Evolutionary conservation across 2,113 vertebrate species (phyloP), one percentile per base, ranked within the genome.

Genomic region (Pelmatolapia mariae): DNA sequence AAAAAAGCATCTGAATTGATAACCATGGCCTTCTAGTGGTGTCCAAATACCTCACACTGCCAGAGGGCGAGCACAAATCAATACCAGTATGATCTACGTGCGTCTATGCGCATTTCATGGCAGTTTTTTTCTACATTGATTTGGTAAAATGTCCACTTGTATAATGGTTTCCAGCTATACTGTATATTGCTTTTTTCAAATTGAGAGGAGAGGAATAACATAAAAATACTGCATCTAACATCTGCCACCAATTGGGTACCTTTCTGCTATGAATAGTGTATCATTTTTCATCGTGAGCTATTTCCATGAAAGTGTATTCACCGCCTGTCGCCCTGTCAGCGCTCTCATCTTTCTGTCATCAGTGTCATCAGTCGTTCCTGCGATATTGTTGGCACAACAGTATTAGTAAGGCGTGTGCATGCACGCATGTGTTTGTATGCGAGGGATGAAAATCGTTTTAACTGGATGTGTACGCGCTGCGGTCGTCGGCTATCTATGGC

Each of bases 351-450:
- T 50, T 57, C 88, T 88, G 85, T 92, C 91, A 22, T 84, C 87
- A 33, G 47, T 57, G 81, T 50, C 80, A 85, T 89, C 89, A 29
- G 84, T 82, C 10, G 87, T 86, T 83, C 79, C 89, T 89, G 80
- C 33, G 66, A 86, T 86, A 84, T 8, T 89, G 66, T 83, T 85
- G 66, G 68, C 38, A 43, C 47, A 82, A 84, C 57, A 87, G 38
- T 78, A 19, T 54, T 19, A 63, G 43, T 16, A 36, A 47, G 61
- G 45, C 4, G 8, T 68, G 31, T 33, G 26, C 29, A 15, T 84
- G 33, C 11, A 45, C n/a, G n/a, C 68, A 76, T 57, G 11, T 61
- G 26, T 85, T 12, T 80, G 54, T 22, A 7, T 81, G 53, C 5
- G 10, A 47, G 8, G 3, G 19, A 52, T 33, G 22, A 81, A 76